These are phyloP conservation scores for Isurus oxyrinchus DNA, from an alignment of 2,113 vertebrate species.

Conservation along the genomic window DNA sequence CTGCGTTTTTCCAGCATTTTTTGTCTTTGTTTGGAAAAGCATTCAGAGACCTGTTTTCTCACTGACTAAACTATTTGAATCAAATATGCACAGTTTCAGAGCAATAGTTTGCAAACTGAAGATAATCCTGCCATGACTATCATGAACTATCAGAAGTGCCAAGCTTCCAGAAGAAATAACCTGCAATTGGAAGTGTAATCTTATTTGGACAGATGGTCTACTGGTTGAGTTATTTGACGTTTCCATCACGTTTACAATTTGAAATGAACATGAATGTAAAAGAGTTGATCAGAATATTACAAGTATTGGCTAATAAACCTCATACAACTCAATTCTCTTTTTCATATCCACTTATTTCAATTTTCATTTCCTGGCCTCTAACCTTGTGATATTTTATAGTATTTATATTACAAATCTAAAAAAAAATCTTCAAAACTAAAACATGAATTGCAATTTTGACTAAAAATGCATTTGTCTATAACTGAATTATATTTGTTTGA, in stretches of 20 bases:
- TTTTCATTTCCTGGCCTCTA: neutral
- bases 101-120: slow-evolving; percentile 16
- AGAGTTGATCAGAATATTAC: neutral
- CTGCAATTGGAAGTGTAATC: neutral
- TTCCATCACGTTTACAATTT: neutral
- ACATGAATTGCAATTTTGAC: neutral
- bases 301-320: neutral
- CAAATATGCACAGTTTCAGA: neutral
- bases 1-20: no score
- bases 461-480: neutral
- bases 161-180: neutral
- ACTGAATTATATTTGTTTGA: neutral
- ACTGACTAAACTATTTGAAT: neutral
- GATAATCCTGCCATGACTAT: neutral
- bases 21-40: no score
- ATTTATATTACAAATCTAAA: neutral
- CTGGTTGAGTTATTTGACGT: neutral
- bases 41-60: neutral
- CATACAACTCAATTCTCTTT: neutral
- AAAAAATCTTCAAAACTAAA: neutral
- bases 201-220: neutral
- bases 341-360: neutral
- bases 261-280: slow-evolving; percentile 1
- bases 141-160: neutral
- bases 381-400: neutral